Base-by-base conservation (phyloP, 1,140 invertebrate species). In the Aphaenogaster floridana region DNA sequence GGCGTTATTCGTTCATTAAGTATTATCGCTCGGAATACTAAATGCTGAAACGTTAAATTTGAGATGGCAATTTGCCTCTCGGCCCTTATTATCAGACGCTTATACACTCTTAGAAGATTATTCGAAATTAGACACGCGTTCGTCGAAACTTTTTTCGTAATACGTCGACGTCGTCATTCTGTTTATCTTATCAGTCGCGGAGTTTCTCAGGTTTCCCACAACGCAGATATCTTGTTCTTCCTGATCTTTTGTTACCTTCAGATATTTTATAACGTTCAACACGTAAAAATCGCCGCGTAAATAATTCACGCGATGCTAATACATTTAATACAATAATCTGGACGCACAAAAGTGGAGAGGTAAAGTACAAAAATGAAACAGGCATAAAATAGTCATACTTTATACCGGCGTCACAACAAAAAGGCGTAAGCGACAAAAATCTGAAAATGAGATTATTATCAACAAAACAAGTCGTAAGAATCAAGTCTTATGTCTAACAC, bases 131-230 rank as follows among this genome's bases (percentile, higher is more conserved):
- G 34, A 79, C 11, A 9, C 34, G 34, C 71, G 52, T 21, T 66
- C n/a, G 5, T 6, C 5, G 45, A 52, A 80, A 2, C 7, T 34
- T 36, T 13, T 63, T 48, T 11, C 5, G 1, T 21, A 28, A 42
- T 6, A 71, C 9, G 54, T 9, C 66, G 5, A 7, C 13, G 80
- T 74, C n/a, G 45, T 63, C 42, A 6, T 64, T 76, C 0, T 13
- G 28, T 83, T 74, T 74, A 83, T 83, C 68, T 83, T 74, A 83
- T 83, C 66, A 36, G 28, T 34, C 15, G 42, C 28, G 4, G 13
- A 50, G 13, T 59, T 6, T 63, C 54, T 57, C 52, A 13, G 21
- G 39, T 7, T 61, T 50, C 34, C 0, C n/a, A 45, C 11, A 45
- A 28, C 61, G 77, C 57, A 34, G 42, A 63, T 28, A 36, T 66